phyloP scores from a whole-genome alignment of 2,797 vertebrate species.

The Gadopsis marmoratus region DNA sequence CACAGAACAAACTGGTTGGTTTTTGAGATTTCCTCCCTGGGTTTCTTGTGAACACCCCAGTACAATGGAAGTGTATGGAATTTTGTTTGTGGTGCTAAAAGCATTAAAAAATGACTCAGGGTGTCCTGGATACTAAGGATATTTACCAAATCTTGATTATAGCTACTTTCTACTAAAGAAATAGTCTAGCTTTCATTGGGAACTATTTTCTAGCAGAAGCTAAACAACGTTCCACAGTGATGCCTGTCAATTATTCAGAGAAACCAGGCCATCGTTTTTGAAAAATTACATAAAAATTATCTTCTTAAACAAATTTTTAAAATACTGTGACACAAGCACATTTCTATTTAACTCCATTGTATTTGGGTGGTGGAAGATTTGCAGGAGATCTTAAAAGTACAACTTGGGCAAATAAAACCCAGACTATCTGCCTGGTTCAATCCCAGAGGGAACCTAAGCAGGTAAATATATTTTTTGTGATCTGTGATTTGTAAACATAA shows the following conservation, averaged over 20 bases:
- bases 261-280: not conserved
- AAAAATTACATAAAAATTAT: not conserved
- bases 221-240: not conserved
- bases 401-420: not conserved
- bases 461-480: not conserved
- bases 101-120: not conserved
- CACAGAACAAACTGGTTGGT: not conserved
- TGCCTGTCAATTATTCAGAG: not conserved
- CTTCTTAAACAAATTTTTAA: not conserved
- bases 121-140: not conserved
- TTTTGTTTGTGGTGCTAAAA: not conserved
- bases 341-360: not conserved
- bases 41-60: not conserved
- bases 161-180: not conserved
- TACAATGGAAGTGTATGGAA: not conserved
- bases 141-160: not conserved
- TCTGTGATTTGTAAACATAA: too few relatives aligned
- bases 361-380: not conserved
- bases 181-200: not conserved
- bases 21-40: too few relatives aligned
- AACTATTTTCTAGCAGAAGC: not conserved
- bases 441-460: not conserved
- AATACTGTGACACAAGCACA: not conserved
- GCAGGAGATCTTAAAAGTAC: not conserved
- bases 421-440: not conserved